Evolutionary conservation across 2,888 invertebrate genomes (phyloP), one percentile per base, ranked within the genome.

Genomic region (Lithophane semibrunnea): DNA sequence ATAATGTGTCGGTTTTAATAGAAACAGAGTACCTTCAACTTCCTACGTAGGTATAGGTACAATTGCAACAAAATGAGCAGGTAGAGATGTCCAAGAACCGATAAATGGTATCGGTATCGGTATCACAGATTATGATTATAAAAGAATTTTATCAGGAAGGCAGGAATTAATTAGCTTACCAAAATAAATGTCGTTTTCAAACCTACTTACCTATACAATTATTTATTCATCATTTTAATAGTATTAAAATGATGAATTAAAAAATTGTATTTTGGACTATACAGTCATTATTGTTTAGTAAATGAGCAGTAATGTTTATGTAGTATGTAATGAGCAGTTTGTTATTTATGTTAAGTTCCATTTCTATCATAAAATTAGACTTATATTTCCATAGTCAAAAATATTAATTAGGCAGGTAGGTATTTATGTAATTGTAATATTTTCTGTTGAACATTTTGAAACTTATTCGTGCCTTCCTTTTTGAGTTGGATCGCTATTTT

Each of bases 401-500:
- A 47, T 37, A 61, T 47, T 12, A 21, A 52, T 44, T 24, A 21
- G 5, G 37, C 37, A 5, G 37, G 37, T 37, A 37, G 0, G n/a
- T n/a, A n/a, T n/a, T 37, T 37, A 29, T 75, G 29, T 47, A 54
- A 68, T 54, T 61, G 47, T 54, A 16, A 29, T 47, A 61, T 21
- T 63, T 52, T 58, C 9, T 49, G 44, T 74, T n/a, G n/a, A 79
- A 80, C 13, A 75, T 75, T 79, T 69, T 75, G 49, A 87, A 79
- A 82, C 72, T 83, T 86, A 82, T 83, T 80, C n/a, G 81, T 82
- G 85, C 72, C 69, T 77, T 84, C 88, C 88, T 88, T 89, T 86
- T 84, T 66, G 90, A 93, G 89, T 91, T 85, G 86, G 91, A 90
- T 92, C 91, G 92, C 92, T 91, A 92, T 95, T 95, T 94, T 96